Conservation (phyloP, 2,113 vertebrate genomes). For the Cynopterus brachyotis region DNA sequence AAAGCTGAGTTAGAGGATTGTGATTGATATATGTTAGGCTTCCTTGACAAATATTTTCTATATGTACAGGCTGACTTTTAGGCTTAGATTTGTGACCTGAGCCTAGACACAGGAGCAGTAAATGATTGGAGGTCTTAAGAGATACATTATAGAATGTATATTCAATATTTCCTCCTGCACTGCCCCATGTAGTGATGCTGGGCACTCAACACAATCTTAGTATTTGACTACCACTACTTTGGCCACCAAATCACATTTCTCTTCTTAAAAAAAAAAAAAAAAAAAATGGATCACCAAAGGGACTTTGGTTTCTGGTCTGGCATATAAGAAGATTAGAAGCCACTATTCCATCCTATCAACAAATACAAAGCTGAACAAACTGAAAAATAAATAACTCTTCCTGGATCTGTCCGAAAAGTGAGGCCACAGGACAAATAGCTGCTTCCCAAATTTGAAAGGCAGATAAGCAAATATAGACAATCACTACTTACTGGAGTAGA, state of each 20-base stretch:
- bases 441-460: neutral
- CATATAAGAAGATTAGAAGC: neutral
- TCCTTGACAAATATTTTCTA: neutral
- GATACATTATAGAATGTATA: neutral
- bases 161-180: neutral
- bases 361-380: neutral
- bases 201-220: neutral
- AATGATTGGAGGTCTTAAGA: neutral
- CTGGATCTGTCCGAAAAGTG: neutral
- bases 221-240: neutral
- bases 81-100: neutral
- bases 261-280: neutral
- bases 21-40: neutral
- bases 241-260: neutral
- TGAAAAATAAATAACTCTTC: neutral
- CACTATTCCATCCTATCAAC: neutral
- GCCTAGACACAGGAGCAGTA: neutral
- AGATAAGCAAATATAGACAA: neutral
- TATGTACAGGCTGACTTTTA: neutral
- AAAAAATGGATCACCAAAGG: neutral
- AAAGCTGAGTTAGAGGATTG: neutral
- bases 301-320: neutral
- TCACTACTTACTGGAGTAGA: neutral
- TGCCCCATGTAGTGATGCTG: neutral
- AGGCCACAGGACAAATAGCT: neutral